phyloP scores from a whole-genome alignment of 2,888 invertebrate species.

The Acrobasis repandana region DNA sequence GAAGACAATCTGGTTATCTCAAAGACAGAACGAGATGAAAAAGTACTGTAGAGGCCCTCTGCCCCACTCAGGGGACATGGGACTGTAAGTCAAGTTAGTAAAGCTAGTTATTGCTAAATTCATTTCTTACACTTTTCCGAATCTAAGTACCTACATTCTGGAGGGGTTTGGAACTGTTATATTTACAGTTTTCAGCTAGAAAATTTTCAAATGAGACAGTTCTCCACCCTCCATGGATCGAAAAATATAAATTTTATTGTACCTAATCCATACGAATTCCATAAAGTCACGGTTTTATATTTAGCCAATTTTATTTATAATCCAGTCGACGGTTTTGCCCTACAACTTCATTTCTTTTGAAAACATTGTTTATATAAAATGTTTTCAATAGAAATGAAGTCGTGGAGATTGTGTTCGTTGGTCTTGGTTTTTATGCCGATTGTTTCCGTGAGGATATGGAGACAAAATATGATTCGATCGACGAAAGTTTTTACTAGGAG shows the following conservation, averaged over 20 bases:
- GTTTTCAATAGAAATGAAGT: constrained; percentile 16
- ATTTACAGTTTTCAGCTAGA: too few species aligned
- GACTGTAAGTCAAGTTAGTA: too few species aligned
- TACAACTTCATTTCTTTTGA: background rate
- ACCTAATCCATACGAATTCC: constrained; percentile 11
- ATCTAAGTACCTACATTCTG: too few species aligned
- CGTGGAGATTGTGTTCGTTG: constrained; percentile 3
- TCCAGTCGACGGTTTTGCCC: background rate
- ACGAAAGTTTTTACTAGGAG: background rate
- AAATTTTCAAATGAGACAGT: too few species aligned
- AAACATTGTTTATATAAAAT: background rate
- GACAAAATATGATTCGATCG: background rate
- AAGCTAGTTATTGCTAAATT: too few species aligned
- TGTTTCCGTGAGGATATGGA: constrained; percentile 2
- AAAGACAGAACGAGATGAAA: too few species aligned
- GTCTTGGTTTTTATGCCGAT: background rate
- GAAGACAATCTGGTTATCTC: too few species aligned
- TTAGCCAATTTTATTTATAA: constrained; percentile 8
- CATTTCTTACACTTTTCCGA: too few species aligned
- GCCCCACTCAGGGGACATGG: too few species aligned
- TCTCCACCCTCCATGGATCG: too few species aligned
- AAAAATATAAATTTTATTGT: background rate
- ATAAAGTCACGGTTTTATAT: constrained; percentile 20
- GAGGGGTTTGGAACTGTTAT: too few species aligned
- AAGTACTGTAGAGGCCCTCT: too few species aligned